Base-by-base conservation (phyloP, 2,113 vertebrate species). In the Tachysurus fulvidraco region DNA sequence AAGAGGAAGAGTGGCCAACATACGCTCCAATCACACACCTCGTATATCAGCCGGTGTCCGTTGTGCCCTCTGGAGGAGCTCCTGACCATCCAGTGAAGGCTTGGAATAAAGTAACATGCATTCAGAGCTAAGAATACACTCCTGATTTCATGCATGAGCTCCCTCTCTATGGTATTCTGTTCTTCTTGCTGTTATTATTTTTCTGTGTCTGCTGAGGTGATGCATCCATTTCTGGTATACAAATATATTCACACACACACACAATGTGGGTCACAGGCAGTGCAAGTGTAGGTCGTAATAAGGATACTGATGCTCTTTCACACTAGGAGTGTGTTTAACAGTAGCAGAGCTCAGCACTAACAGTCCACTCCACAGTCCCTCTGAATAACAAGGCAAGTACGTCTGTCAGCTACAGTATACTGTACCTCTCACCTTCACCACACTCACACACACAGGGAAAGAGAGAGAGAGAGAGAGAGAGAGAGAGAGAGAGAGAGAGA, bases 361-460 rank as follows among this genome's bases (percentile, higher is more conserved):
- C 25, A 82, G 60, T 36, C 81, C 59, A 50, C 41, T 65, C 23
- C 41, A 50, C 41, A 82, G 12, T n/a, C 11, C 16, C 41, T 64
- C 59, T 25, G 14, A 44, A 82, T 67, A 67, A 67, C 81, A 65
- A 67, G 62, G 79, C 57, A 30, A 4, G 25, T 91, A 83, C 88
- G 89, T 85, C 89, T 88, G 91, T 90, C 90, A 90, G 57, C 71
- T 87, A 81, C 36, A 36, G 36, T 36, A 50, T 7, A 7, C 46
- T 46, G 7, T 91, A 91, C 89, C 90, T 10, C 41, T 46, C 80
- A 82, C 92, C 92, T 79, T 79, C 14, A 79, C 77, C 41, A 23
- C 71, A 85, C 25, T 79, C 41, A 86, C 50, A 60, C 11, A 57
- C 41, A 25, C 23, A 78, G 55, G n/a, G n/a, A n/a, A n/a, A 85